Base-by-base conservation (phyloP, 2,888 invertebrate genomes). In the Scaeva pyrastri region DNA sequence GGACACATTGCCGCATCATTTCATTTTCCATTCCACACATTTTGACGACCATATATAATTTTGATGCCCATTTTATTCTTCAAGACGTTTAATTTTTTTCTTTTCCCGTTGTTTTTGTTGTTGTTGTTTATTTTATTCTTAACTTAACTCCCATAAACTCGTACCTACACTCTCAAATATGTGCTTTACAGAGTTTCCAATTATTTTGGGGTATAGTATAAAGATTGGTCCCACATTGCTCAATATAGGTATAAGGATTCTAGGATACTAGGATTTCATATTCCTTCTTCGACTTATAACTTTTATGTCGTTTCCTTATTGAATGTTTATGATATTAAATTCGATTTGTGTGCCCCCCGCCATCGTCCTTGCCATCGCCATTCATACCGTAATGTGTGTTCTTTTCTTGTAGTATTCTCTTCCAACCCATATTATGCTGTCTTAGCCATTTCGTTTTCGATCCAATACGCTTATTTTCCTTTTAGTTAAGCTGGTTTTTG, bases 251-350 rank as follows among this genome's bases (percentile, higher is more conserved):
- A 16, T 41, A 48, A 31, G 31, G 8, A 66, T 31, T 16, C 36
- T 2, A 14, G 1, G 23, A 19, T 64, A 16, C 39, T 68, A 39
- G 64, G 79, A 86, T 86, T 82, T 86, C 86, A 86, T 86, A 86
- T 86, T 86, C 80, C 76, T 73, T 66, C 26, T 68, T 82, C 81
- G 86, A 78, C 86, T 86, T 86, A 86, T 74, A 82, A 81, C 86
- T 86, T 86, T 86, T 86, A 86, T 82, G 86, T 77, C 88, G 88
- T 89, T 89, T 89, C 90, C 91, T 91, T 91, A 92, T 92, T 92
- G 91, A 92, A 92, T 92, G 91, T 91, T 92, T 92, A 92, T 92
- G 90, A 91, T 92, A 91, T 92, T 91, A 92, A 91, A 91, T 91
- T 91, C 90, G 91, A 91, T 91, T 91, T 91, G 88, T 82, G 73